Evolutionary conservation across 1,140 invertebrate genomes (phyloP).

Genomic region (Drosophila grimshawi): DNA sequence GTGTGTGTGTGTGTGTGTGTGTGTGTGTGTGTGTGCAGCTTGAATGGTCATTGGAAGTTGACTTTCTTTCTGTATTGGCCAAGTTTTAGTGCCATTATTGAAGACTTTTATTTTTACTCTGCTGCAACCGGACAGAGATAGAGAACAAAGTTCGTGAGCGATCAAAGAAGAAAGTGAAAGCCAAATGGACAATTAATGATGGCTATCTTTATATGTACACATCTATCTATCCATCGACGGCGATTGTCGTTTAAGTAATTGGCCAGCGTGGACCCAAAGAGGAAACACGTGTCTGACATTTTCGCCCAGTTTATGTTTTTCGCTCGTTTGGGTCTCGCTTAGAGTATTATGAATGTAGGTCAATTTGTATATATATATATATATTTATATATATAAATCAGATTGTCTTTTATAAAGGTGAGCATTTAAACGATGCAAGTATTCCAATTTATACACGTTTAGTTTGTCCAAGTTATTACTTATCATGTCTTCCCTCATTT

Average conservation of each 20-base stretch:
- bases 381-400: background rate
- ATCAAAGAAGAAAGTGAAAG: conserved; percentile 61
- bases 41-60: conserved; percentile 12
- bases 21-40: background rate
- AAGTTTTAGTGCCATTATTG: conserved; percentile 20
- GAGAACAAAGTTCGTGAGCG: conserved; percentile 11
- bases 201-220: conserved; percentile 5
- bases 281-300: conserved; percentile 52
- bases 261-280: conserved; percentile 6
- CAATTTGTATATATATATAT: background rate
- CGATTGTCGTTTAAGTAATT: conserved; percentile 35
- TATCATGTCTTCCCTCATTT: no score
- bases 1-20: background rate
- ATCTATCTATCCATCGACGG: conserved; percentile 3
- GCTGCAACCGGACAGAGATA: conserved; percentile 5
- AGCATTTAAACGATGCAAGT: no score
- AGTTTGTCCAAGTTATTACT: no score
- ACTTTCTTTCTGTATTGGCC: conserved; percentile 29
- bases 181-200: conserved; percentile 47
- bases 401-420: background rate
- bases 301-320: background rate
- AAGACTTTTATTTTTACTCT: conserved; percentile 15
- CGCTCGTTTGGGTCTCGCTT: background rate
- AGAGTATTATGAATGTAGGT: background rate
- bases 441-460: no score